Evolutionary conservation across 2,888 invertebrate species (phyloP).

Genomic region (Eupithecia abbreviata): DNA sequence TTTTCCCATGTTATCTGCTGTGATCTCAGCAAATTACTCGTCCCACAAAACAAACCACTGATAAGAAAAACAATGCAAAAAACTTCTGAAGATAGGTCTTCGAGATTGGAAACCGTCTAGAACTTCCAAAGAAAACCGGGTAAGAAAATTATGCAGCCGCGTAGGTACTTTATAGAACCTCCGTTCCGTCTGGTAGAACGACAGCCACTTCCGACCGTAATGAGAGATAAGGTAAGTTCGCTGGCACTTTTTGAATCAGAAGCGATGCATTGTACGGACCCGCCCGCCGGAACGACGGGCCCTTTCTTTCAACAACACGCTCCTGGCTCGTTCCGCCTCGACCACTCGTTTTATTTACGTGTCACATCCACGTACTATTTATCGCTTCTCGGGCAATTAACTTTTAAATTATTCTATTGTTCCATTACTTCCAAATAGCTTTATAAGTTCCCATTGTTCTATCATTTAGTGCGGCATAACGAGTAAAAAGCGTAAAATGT

Average conservation of each 20-base stretch:
- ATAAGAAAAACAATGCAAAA: conserved; percentile 7
- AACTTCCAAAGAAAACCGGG: conserved; percentile 6
- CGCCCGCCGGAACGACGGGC: conserved; percentile 70
- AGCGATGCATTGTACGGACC: conserved; percentile 65
- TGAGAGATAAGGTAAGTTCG: conserved; percentile 70
- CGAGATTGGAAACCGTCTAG: conserved; percentile 2
- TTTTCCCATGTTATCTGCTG: neutral
- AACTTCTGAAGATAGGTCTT: conserved; percentile 23
- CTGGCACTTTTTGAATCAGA: conserved; percentile 68
- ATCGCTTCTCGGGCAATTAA: conserved; percentile 78
- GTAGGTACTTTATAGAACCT: conserved; percentile 43
- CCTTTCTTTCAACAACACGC: conserved; percentile 63
- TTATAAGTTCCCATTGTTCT: conserved; percentile 41
- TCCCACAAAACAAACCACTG: neutral
- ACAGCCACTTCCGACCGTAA: conserved; percentile 66
- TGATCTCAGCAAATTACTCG: neutral
- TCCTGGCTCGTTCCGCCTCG: conserved; percentile 68
- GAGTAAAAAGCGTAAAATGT: conserved; percentile 51
- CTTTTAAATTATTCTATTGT: conserved; percentile 71
- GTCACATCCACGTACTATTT: conserved; percentile 73
- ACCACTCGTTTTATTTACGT: conserved; percentile 70
- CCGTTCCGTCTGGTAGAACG: conserved; percentile 54
- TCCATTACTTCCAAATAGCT: conserved; percentile 49
- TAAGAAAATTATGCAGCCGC: conserved; percentile 20
- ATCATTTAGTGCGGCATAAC: conserved; percentile 44